Evolutionary conservation across 53 echinoderm and acorn worm species (phyloP), one percentile per base, ranked within the genome.

Genomic region (Pentamera pediparva): DNA sequence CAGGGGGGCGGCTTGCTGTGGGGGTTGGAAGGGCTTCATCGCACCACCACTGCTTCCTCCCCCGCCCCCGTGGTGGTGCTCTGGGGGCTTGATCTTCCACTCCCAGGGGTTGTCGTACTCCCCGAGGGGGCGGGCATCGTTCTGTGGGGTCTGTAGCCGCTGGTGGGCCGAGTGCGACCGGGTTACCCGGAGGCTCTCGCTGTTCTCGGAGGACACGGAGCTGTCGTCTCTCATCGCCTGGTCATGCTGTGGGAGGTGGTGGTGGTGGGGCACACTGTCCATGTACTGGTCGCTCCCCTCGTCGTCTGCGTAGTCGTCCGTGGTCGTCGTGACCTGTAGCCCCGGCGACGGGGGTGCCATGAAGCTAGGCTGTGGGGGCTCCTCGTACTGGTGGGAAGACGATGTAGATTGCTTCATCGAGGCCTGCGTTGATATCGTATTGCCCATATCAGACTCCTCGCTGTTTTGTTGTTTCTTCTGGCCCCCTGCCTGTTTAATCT

Each of bases 81-180:
- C 81, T 24, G 86, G 80, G 5, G 56, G 61, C 32, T 85, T 88
- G 18, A 79, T 53, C 60, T 84, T 87, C 96, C 96, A 95, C 80
- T 95, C 96, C 96, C 96, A 95, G 0, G 96, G 96, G 77, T 87
- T 91, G 59, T 95, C 96, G 28, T 95, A 95, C 75, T 95, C 96
- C 2, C 77, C 96, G 49, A 82, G 80, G 12, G 91, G 85, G 59
- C 96, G 80, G 73, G 54, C 37, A 76, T 95, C 96, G 41, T 91
- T 88, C 76, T 95, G 87, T 32, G 90, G 90, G 35, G 91, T 91
- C 76, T 91, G 91, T 48, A 70, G 82, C 37, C 87, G 70, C 45
- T 82, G 87, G 65, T 87, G 77, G 49, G 70, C 70, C 18, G 77
- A 70, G 65, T 63, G 37, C 28, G 82, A 74, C 58, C 79, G 37